Percentiles rank a stretch among this genome's conserved stretches.
Conservation (phyloP, 2,797 vertebrate genomes). For the Chrysocyon brachyurus region DNA sequence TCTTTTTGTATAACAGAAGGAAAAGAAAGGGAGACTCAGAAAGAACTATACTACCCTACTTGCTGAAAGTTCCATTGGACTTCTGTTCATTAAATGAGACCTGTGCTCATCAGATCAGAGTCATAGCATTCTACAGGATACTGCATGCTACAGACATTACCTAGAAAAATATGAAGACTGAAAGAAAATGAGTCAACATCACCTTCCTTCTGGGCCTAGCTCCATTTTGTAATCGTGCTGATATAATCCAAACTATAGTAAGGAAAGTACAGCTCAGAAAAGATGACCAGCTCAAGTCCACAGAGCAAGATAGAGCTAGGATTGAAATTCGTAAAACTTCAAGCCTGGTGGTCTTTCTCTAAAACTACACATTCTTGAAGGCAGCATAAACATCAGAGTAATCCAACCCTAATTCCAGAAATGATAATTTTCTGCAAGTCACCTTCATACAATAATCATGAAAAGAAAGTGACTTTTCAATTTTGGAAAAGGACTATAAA, state of each 20-base stretch:
- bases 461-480: background rate
- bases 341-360: background rate
- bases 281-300: background rate
- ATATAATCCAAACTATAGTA: constrained; percentile 20
- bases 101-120: background rate
- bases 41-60: background rate
- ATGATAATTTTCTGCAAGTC: background rate
- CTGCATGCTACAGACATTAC: background rate
- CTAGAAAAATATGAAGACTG: background rate
- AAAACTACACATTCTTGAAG: background rate
- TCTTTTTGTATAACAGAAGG: background rate
- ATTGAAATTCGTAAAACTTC: constrained; percentile 3
- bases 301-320: background rate
- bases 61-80: background rate
- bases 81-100: background rate
- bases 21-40: background rate
- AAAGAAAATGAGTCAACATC: background rate
- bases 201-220: background rate
- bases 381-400: background rate
- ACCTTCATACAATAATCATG: background rate
- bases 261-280: constrained; percentile 25
- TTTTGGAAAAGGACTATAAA: background rate
- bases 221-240: background rate
- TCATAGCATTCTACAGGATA: background rate
- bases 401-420: background rate